phyloP scores from a whole-genome alignment of 2,888 invertebrate species.

The Megaustenia siamemsis region DNA sequence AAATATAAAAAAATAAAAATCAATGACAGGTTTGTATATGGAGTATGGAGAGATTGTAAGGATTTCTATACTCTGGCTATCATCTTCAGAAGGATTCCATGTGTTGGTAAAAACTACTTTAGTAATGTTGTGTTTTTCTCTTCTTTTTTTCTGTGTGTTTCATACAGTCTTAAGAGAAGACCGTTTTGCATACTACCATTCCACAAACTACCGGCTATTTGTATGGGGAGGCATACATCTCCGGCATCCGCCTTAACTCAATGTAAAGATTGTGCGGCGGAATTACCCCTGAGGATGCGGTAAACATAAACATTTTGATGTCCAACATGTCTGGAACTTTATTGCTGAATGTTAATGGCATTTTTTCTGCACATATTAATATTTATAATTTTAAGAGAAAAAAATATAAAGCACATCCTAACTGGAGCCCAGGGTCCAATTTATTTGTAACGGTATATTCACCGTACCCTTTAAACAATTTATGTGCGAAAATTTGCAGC shows the following conservation, averaged over 20 bases:
- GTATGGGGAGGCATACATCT: constrained; percentile 42
- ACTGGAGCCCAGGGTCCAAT: constrained; percentile 13
- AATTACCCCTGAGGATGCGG: constrained; percentile 48
- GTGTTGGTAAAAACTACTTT: constrained; percentile 45
- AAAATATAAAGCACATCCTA: constrained; percentile 7
- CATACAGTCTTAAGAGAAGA: constrained; percentile 55
- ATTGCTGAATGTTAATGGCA: constrained; percentile 38
- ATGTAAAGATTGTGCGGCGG: constrained; percentile 51
- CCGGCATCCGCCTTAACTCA: constrained; percentile 49
- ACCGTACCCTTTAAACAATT: background rate
- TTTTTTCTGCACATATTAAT: constrained; percentile 46
- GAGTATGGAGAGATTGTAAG: constrained; percentile 5
- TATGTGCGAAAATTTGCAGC: constrained; percentile 42
- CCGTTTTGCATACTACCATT: constrained; percentile 50
- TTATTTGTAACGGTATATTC: background rate
- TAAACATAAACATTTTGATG: constrained; percentile 52
- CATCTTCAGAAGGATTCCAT: constrained; percentile 42
- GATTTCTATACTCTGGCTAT: constrained; percentile 27
- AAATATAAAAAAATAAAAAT: no score
- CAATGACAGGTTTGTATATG: constrained; percentile 29
- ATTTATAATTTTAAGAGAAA: no score
- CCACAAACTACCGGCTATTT: constrained; percentile 53
- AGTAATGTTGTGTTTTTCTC: constrained; percentile 54
- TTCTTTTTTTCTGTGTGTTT: constrained; percentile 56
- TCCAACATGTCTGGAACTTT: constrained; percentile 47